Base-by-base conservation (phyloP, 2,113 vertebrate species). In the Solenodon paradoxus region DNA sequence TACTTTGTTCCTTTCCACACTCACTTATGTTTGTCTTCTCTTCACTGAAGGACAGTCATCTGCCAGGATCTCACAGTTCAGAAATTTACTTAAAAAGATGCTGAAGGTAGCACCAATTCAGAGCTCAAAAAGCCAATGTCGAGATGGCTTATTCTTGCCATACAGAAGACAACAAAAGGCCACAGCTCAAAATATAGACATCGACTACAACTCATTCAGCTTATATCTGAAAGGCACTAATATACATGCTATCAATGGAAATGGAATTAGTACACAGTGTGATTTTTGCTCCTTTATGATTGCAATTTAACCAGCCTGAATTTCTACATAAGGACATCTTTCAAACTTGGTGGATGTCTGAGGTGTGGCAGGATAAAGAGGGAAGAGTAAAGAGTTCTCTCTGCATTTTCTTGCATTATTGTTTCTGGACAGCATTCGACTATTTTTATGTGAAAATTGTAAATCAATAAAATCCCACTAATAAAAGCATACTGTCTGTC, bases 181-280 rank as follows among this genome's bases (percentile, higher is more conserved):
- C 40, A 16, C 87, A 96, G 95, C 92, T 95, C 79, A 85, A 17
- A 93, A 47, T 19, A 78, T 4, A n/a, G 68, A 95, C 89, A 49
- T 96, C 95, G 85, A 96, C 74, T 49, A 16, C 59, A 0, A 16
- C 86, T 97, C 95, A 7, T 94, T 97, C 87, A 86, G 96, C 93
- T 97, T 96, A 97, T 90, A 92, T 96, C 83, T 69, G 69, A 96
- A 97, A 98, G 90, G 96, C 94, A 90, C 97, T 97, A 96, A 97
- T 90, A 95, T 80, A 90, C 95, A 88, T 32, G 0, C 55, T 95
- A 96, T 0, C 86, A 69, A 90, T 95, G 94, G 97, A 32, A 95
- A 97, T 85, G 13, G 81, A 96, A 97, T 96, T 59, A 96, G 93
- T 45, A 93, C 82, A 64, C 20, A 3, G 40, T 28, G 53, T 69